These are phyloP conservation scores for Chrysolophus pictus DNA, from an alignment of 2,797 vertebrate genomes.

Conservation along the genomic window DNA sequence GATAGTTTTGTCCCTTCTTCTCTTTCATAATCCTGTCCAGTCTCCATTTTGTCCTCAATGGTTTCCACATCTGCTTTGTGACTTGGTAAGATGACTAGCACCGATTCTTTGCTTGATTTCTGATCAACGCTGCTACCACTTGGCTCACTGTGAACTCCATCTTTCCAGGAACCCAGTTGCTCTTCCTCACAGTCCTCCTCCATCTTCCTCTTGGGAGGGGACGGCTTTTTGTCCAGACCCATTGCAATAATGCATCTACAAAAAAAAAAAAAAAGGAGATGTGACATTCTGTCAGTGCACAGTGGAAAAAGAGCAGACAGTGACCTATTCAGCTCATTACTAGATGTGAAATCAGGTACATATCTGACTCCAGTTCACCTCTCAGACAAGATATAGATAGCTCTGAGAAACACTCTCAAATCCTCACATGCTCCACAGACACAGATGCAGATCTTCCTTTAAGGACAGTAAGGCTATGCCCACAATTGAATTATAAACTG, in stretches of 20 bases:
- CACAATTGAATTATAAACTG: not conserved
- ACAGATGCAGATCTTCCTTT: not conserved
- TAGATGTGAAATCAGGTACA: not conserved
- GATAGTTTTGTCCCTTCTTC: not conserved
- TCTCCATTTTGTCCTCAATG: not conserved
- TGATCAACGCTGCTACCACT: not conserved
- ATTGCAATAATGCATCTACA: slow-evolving; percentile 90
- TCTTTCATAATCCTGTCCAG: slow-evolving; percentile 8
- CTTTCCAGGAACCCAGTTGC: not conserved
- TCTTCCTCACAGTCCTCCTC: slow-evolving; percentile 67
- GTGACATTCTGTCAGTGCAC: not conserved
- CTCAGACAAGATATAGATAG: too few species aligned
- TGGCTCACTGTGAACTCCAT: not conserved
- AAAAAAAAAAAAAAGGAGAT: not conserved
- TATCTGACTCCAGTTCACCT: not conserved
- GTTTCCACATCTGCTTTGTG: not conserved
- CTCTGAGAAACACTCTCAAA: not conserved
- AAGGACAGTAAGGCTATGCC: rapidly evolving
- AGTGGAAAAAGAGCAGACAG: not conserved
- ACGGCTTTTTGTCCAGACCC: slow-evolving; percentile 89
- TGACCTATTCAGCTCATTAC: not conserved
- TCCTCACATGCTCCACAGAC: not conserved
- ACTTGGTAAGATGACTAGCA: not conserved
- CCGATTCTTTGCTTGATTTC: not conserved
- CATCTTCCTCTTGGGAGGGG: slow-evolving; percentile 80